phyloP scores from a whole-genome alignment of 2,888 invertebrate genomes.

The Stictocephala bisonia region DNA sequence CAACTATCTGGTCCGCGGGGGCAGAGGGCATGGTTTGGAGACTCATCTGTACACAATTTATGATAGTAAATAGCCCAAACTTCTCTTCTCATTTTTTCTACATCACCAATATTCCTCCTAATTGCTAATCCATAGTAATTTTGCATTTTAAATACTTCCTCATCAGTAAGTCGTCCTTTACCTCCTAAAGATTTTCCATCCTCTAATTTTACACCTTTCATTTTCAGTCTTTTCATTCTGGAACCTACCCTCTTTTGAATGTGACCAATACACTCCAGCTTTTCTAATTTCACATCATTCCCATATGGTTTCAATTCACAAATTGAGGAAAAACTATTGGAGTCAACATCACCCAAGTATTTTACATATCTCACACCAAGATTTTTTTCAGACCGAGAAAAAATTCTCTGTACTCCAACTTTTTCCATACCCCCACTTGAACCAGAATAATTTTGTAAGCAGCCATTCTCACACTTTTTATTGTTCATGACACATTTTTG shows the following conservation, averaged over 20 bases:
- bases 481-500: slow-evolving; percentile 5
- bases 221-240: slow-evolving; percentile 39
- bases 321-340: slow-evolving; percentile 22
- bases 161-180: slow-evolving; percentile 55
- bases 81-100: slow-evolving; percentile 56
- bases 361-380: slow-evolving; percentile 33
- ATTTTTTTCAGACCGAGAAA: not conserved
- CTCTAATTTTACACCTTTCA: slow-evolving; percentile 11
- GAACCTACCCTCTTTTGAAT: slow-evolving; percentile 46
- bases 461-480: slow-evolving; percentile 19
- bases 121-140: slow-evolving; percentile 58
- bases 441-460: slow-evolving; percentile 43
- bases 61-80: slow-evolving; percentile 59
- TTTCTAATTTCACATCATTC: slow-evolving; percentile 24
- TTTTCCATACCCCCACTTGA: slow-evolving; percentile 33
- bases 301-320: slow-evolving; percentile 47
- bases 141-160: slow-evolving; percentile 55
- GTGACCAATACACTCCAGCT: slow-evolving; percentile 15
- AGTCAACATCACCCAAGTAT: slow-evolving; percentile 37
- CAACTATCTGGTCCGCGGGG: slow-evolving; percentile 52
- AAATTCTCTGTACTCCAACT: slow-evolving; percentile 24
- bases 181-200: slow-evolving; percentile 51
- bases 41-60: slow-evolving; percentile 54
- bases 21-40: slow-evolving; percentile 56
- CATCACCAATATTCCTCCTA: slow-evolving; percentile 52